Conservation (phyloP, 2,797 vertebrate genomes). For the Argentina silus region DNA sequence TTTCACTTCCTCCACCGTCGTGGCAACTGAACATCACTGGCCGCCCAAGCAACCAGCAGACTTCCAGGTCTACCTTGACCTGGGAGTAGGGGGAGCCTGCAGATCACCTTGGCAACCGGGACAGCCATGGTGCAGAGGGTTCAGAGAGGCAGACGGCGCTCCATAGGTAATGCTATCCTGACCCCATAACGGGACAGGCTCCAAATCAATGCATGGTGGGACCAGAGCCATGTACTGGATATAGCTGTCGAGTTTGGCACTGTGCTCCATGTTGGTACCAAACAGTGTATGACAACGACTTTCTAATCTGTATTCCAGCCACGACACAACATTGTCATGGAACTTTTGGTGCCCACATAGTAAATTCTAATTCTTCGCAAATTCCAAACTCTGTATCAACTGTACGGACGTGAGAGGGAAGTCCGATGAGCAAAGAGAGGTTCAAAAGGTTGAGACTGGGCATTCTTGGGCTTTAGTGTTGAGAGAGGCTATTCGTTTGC, state of each 20-base stretch:
- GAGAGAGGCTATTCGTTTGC: neutral
- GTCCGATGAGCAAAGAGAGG: neutral
- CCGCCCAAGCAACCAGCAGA: conserved; percentile 20
- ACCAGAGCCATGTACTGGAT: neutral
- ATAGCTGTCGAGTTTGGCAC: neutral
- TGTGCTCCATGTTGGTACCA: too few relatives aligned
- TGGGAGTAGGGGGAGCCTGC: conserved; percentile 34
- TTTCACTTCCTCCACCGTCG: conserved; percentile 57
- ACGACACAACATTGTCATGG: too few relatives aligned
- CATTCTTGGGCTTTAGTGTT: neutral
- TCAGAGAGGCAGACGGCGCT: conserved; percentile 48
- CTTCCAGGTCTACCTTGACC: conserved; percentile 32
- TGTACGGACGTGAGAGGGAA: neutral
- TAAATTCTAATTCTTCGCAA: too few relatives aligned
- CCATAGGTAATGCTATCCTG: conserved; percentile 71
- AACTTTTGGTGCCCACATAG: too few relatives aligned
- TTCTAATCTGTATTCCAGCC: too few relatives aligned
- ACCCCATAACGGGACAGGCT: conserved; percentile 12
- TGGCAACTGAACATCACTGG: conserved; percentile 52
- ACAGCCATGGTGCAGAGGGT: conserved; percentile 61
- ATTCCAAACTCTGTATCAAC: too few relatives aligned
- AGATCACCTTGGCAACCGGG: conserved; percentile 42
- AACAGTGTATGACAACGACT: too few relatives aligned
- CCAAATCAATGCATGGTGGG: neutral
- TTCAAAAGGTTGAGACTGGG: neutral